Evolutionary conservation across 2,888 invertebrate species (phyloP), one percentile per base, ranked within the genome.

Genomic region (Zaprionus bogoriensis): DNA sequence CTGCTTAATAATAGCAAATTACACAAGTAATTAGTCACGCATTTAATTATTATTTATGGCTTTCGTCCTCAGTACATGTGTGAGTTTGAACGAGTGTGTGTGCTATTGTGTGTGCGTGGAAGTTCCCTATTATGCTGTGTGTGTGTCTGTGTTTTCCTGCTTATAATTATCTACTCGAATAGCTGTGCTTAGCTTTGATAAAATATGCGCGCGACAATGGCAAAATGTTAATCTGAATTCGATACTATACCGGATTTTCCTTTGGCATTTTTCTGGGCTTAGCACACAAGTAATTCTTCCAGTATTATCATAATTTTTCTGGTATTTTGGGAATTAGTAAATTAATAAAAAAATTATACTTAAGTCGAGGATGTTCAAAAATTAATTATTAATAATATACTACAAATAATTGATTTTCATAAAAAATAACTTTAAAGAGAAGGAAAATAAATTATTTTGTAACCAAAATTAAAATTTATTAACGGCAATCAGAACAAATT

Each of bases 1-100:
- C 39, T 57, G 74, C 65, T 71, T 81, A 87, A 86, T 87, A 87
- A 87, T 81, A 68, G 73, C 82, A 84, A 79, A 87, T 87, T 87
- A 86, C 85, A 79, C 87, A 83, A 86, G 81, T 84, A 86, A 86
- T 87, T 87, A 87, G 87, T 87, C 88, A 86, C 82, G 82, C 84
- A 82, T 86, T 81, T 87, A 76, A 84, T 87, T 87, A 87, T 83
- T 87, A 86, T 87, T 85, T 86, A 85, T 85, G 70, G 60, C 46
- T 28, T 68, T 60, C 36, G 42, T 45, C 41, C 25, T 53, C 28
- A 53, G 27, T 36, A 28, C 38, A 36, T 44, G n/a, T 30, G 38
- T 39, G 46, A 45, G 41, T 46, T 32, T 41, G 20, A 20, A 5
- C 50, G n/a, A 20, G 22, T 41, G 23, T 36, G 23, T 48, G 14